Percentiles rank a stretch among this genome's conserved stretches.
phyloP scores from a whole-genome alignment of 1,140 invertebrate species.

The Marisa cornuarietis region DNA sequence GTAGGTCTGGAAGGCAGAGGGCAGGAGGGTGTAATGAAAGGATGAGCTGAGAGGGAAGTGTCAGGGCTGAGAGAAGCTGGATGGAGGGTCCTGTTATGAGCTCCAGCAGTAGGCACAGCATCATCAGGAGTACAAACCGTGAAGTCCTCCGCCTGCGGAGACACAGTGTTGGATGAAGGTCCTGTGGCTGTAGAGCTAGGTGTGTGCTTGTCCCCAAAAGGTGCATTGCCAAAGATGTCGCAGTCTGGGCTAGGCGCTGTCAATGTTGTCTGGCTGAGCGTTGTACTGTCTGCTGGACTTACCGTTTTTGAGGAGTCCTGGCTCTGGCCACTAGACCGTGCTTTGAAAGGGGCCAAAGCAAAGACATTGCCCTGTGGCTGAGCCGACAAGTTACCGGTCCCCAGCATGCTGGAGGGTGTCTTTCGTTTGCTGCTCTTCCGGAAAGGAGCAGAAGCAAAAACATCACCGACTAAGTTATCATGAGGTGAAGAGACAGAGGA shows the following conservation, averaged over 20 bases:
- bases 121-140: slow-evolving; percentile 37
- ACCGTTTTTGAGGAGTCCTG: slow-evolving; percentile 23
- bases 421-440: slow-evolving; percentile 50
- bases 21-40: not conserved
- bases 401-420: slow-evolving; percentile 39
- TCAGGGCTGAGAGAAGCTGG: not conserved
- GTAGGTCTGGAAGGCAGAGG: slow-evolving; percentile 3
- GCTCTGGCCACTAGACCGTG: slow-evolving; percentile 24
- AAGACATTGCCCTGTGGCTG: slow-evolving; percentile 39
- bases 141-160: slow-evolving; percentile 33
- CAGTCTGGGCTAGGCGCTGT: slow-evolving; percentile 15
- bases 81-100: slow-evolving; percentile 20
- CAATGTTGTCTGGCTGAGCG: slow-evolving; percentile 16
- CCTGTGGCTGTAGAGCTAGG: slow-evolving; percentile 58
- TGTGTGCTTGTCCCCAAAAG: slow-evolving; percentile 69
- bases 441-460: slow-evolving; percentile 65
- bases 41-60: not conserved
- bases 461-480: slow-evolving; percentile 41
- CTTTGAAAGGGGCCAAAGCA: slow-evolving; percentile 50
- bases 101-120: slow-evolving; percentile 25
- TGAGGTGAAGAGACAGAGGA: slow-evolving; percentile 32
- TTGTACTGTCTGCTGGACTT: slow-evolving; percentile 20
- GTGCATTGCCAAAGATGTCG: slow-evolving; percentile 81
- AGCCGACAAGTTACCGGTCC: slow-evolving; percentile 27
- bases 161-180: slow-evolving; percentile 47